Conservation (phyloP, 2,888 invertebrate genomes). For the Watsonalla binaria region DNA sequence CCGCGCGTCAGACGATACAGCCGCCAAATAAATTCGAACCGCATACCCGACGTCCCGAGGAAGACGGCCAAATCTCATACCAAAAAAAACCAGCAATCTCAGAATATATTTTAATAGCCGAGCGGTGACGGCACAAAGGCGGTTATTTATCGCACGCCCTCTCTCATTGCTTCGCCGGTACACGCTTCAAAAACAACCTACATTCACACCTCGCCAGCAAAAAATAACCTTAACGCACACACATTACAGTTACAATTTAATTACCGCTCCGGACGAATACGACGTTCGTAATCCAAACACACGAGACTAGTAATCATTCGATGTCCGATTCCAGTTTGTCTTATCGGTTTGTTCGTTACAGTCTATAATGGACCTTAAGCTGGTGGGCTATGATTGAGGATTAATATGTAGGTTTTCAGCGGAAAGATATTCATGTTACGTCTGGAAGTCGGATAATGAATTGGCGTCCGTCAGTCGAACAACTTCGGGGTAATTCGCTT, state of each 20-base stretch:
- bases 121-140: slow-evolving; percentile 76
- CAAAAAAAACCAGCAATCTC: slow-evolving; percentile 71
- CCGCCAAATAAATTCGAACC: slow-evolving; percentile 34
- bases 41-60: slow-evolving; percentile 44
- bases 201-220: slow-evolving; percentile 28
- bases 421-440: slow-evolving; percentile 58
- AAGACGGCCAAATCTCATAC: slow-evolving; percentile 43
- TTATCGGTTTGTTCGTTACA: slow-evolving; percentile 39
- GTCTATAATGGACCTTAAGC: slow-evolving; percentile 31
- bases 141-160: slow-evolving; percentile 78
- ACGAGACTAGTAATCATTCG: slow-evolving; percentile 74
- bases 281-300: slow-evolving; percentile 55
- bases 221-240: slow-evolving; percentile 42
- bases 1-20: slow-evolving; percentile 14
- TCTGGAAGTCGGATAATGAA: slow-evolving; percentile 72
- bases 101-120: slow-evolving; percentile 74
- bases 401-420: slow-evolving; percentile 10
- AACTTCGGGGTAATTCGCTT: slow-evolving; percentile 60
- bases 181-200: slow-evolving; percentile 61
- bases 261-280: slow-evolving; percentile 40
- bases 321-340: slow-evolving; percentile 65
- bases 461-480: slow-evolving; percentile 62
- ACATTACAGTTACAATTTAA: slow-evolving; percentile 46
- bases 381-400: slow-evolving; percentile 14
- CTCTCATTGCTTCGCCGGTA: slow-evolving; percentile 72